Base-by-base conservation (phyloP, 2,797 vertebrate species). In the Monodelphis domestica region DNA sequence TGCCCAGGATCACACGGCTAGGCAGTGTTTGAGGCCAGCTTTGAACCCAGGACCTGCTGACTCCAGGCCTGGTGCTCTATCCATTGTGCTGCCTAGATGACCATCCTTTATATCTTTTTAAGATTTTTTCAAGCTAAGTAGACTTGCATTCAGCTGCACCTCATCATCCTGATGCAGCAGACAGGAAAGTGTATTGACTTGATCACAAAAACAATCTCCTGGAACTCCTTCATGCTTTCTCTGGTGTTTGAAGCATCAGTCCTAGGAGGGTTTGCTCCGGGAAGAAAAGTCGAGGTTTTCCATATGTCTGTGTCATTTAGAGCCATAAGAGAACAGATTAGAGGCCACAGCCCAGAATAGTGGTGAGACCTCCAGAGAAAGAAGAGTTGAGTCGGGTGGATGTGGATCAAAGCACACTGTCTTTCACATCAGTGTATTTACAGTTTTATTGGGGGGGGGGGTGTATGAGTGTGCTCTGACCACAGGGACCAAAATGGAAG, bases 81-180 rank as follows among this genome's bases (percentile, higher is more conserved):
- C n/a, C n/a, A n/a, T n/a, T n/a, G n/a, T n/a, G n/a, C n/a, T n/a
- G n/a, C n/a, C n/a, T n/a, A n/a, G n/a, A n/a, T n/a, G n/a, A n/a
- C n/a, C n/a, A n/a, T n/a, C n/a, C n/a, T n/a, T n/a, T n/a, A n/a
- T 96, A 93, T 90, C 93, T 97, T 45, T 45, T 3, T 38, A 17
- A 26, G 45, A 92, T 90, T 89, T 93, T 96, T 93, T 94, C 84
- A 24, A 94, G 17, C 45, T 92, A 90, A 33, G 33, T 63, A 78
- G 89, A 59, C 89, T n/a, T 70, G 94, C 92, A 56, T 51, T 89
- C 92, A 94, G 89, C 26, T 51, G 51, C 90, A 93, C 54, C 38
- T n/a, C 70, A 17, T 78, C 17, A 6, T 63, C 95, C 30, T 30
- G 45, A 59, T n/a, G 87, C 78, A 90, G 56, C 51, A 10, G n/a